These are phyloP conservation scores for Globia sparganii DNA, from an alignment of 2,888 invertebrate species.

Conservation along the genomic window DNA sequence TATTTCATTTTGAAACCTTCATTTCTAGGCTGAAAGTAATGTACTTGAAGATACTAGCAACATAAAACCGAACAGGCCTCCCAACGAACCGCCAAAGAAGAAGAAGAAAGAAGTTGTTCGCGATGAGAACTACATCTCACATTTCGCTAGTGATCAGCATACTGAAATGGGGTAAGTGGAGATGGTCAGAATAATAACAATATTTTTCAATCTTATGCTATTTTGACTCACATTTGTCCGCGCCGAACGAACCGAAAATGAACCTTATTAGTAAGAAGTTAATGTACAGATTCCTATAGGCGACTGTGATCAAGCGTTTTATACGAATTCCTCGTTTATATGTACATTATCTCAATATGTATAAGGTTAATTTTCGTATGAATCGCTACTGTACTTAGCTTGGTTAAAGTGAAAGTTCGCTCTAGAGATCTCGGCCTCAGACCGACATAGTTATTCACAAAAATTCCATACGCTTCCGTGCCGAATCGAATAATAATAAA, in stretches of 20 bases:
- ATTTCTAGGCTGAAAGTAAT: constrained; percentile 79
- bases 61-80: constrained; percentile 61
- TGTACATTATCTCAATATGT: background rate
- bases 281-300: background rate
- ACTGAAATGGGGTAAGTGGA: constrained; percentile 94
- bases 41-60: constrained; percentile 74
- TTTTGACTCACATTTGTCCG: background rate
- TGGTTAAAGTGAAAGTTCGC: background rate
- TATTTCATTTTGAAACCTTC: background rate
- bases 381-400: background rate
- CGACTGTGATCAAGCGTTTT: background rate
- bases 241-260: background rate
- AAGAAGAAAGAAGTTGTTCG: constrained; percentile 91
- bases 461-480: background rate
- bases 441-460: background rate
- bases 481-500: background rate
- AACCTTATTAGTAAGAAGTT: background rate
- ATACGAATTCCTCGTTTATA: background rate
- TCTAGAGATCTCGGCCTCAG: background rate
- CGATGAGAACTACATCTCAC: constrained; percentile 96
- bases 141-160: constrained; percentile 95
- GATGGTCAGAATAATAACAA: background rate
- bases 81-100: constrained; percentile 80
- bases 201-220: no score
- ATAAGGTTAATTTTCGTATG: background rate